Conservation (phyloP, 2,888 invertebrate genomes). For the Drosophila histrio region DNA sequence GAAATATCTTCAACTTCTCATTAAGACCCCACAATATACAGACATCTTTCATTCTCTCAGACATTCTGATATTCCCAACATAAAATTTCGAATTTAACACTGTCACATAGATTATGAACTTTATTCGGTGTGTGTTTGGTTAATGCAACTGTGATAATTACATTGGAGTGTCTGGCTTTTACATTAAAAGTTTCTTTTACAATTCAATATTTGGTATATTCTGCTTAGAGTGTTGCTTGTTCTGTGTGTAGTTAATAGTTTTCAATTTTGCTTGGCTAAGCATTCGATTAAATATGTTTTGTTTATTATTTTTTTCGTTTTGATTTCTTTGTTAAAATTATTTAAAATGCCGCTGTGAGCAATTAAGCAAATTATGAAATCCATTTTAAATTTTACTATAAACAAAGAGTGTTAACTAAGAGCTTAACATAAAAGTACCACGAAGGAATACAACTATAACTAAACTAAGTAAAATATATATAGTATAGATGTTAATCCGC, state of each 20-base stretch:
- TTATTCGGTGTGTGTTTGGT: conserved; percentile 59
- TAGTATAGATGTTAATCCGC: conserved; percentile 55
- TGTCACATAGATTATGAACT: conserved; percentile 52
- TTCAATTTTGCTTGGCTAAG: conserved; percentile 20
- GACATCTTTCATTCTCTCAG: no score
- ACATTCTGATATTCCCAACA: no score
- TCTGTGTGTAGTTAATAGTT: conserved; percentile 19
- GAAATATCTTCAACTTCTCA: no score
- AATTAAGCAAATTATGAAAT: conserved; percentile 32
- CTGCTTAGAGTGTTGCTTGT: conserved; percentile 22
- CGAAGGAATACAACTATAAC: conserved; percentile 31
- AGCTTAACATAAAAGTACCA: conserved; percentile 20
- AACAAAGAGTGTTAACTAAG: conserved; percentile 11
- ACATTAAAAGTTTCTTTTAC: conserved; percentile 43
- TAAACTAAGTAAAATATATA: conserved; percentile 45
- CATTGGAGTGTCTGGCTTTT: conserved; percentile 50
- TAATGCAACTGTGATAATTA: conserved; percentile 58
- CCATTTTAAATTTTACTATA: conserved; percentile 18
- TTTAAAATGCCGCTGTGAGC: conserved; percentile 14
- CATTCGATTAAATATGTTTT: conserved; percentile 24
- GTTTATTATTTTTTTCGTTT: conserved; percentile 4
- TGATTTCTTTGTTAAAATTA: conserved; percentile 18
- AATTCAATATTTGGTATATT: conserved; percentile 16
- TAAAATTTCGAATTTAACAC: not conserved
- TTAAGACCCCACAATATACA: no score